A percentile compares a stretch with the other conserved stretches of the same genome.
Conservation (phyloP, 2,797 vertebrate genomes). For the Simalia tracyae region DNA sequence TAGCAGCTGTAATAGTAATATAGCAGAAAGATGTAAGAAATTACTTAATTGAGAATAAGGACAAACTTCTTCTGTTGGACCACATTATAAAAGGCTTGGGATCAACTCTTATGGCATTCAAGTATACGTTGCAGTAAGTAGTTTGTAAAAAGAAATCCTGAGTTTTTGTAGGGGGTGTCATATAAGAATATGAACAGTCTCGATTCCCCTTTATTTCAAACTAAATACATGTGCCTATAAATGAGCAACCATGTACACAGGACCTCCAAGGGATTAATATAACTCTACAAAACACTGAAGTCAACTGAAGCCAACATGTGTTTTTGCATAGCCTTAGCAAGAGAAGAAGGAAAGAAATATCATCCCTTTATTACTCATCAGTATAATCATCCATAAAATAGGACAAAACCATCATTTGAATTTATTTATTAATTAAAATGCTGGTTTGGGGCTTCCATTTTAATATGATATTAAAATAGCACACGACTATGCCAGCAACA, state of each 20-base stretch:
- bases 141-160: neutral
- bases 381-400: constrained; percentile 32
- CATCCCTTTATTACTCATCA: neutral
- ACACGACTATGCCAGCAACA: constrained; percentile 8
- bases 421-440: neutral
- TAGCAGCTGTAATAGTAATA: neutral
- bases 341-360: neutral
- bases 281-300: neutral
- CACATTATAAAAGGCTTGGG: neutral
- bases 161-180: neutral
- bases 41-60: neutral
- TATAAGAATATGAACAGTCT: neutral
- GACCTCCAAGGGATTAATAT: neutral
- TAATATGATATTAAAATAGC: constrained; percentile 31
- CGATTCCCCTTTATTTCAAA: neutral
- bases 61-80: neutral
- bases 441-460: neutral
- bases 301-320: neutral
- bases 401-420: neutral
- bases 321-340: neutral
- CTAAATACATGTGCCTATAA: neutral
- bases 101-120: neutral
- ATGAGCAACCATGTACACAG: constrained; percentile 21
- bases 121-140: neutral
- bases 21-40: neutral